Percentiles rank a stretch among this genome's conserved stretches.
Evolutionary conservation across 2,113 vertebrate species (phyloP).

Genomic region (Riparia riparia): DNA sequence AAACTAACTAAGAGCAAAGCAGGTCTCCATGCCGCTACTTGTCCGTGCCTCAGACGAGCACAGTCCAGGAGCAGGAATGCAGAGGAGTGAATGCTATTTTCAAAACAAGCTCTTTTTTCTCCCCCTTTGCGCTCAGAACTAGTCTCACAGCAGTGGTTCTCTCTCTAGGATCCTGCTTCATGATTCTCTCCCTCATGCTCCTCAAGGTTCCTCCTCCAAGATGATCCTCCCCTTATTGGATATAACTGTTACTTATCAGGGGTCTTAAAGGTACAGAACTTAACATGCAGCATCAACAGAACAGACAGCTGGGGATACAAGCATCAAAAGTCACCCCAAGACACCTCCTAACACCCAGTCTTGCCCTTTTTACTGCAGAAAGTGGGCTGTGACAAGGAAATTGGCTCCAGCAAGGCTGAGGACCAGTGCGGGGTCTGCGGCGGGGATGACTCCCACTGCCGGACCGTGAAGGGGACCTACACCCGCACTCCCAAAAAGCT

Average conservation of each 20-base stretch:
- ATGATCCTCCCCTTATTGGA: background rate
- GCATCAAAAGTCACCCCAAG: too few species aligned
- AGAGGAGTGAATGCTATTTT: too few species aligned
- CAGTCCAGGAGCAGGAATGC: too few species aligned
- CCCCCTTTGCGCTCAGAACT: too few species aligned
- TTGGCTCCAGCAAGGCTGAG: slow-evolving; percentile 91
- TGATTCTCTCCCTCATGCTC: background rate
- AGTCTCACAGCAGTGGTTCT: background rate
- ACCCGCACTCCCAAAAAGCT: slow-evolving; percentile 92
- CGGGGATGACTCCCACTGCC: slow-evolving; percentile 95
- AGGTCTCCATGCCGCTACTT: too few species aligned
- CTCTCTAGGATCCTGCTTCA: background rate
- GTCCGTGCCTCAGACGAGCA: too few species aligned
- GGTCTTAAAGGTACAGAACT: background rate
- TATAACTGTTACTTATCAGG: background rate
- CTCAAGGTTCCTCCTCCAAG: background rate
- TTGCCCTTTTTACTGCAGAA: slow-evolving; percentile 77
- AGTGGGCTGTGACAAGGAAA: slow-evolving; percentile 95
- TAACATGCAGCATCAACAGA: too few species aligned
- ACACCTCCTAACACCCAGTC: background rate
- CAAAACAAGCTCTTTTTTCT: too few species aligned
- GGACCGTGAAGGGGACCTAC: slow-evolving; percentile 93
- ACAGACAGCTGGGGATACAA: too few species aligned
- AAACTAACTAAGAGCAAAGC: too few species aligned
- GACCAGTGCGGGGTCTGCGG: slow-evolving; percentile 97